phyloP scores from a whole-genome alignment of 2,888 invertebrate genomes.

The Argyresthia goedartella region DNA sequence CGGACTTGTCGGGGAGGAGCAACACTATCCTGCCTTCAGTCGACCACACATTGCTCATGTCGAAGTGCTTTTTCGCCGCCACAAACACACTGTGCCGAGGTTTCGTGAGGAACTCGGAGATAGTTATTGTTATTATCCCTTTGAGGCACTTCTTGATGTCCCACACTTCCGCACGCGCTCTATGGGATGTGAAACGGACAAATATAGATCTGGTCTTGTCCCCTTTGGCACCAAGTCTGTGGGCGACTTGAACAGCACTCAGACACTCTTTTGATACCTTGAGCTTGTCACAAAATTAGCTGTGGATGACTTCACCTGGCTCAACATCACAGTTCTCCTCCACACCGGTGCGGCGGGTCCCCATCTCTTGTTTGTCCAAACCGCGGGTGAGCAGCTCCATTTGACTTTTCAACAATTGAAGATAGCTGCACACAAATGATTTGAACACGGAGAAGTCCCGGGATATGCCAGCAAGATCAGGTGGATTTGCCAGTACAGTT shows the following conservation, averaged over 20 bases:
- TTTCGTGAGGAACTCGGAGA: slow-evolving; percentile 1
- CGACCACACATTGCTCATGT: slow-evolving; percentile 8
- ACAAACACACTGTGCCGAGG: slow-evolving; percentile 1
- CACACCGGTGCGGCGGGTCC: slow-evolving; percentile 10
- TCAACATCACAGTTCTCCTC: slow-evolving; percentile 7
- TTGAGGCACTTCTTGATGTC: neutral
- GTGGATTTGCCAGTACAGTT: slow-evolving; percentile 40
- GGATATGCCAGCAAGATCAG: slow-evolving; percentile 20
- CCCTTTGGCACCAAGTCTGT: neutral
- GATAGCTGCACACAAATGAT: slow-evolving; percentile 6
- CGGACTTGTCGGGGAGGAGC: neutral
- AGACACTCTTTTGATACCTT: neutral
- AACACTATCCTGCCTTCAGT: slow-evolving; percentile 1
- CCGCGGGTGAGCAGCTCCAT: slow-evolving; percentile 5
- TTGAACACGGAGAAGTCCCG: slow-evolving; percentile 5
- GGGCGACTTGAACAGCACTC: neutral
- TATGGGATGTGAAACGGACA: neutral
- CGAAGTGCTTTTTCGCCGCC: slow-evolving; percentile 8
- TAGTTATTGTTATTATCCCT: neutral
- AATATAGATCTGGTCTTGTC: neutral
- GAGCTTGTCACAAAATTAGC: neutral
- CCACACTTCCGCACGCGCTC: neutral
- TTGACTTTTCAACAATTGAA: slow-evolving; percentile 7
- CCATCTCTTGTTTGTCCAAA: slow-evolving; percentile 9
- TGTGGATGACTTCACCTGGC: neutral